Conservation (phyloP, 2,113 vertebrate species). For the Hipposideros armiger region DNA sequence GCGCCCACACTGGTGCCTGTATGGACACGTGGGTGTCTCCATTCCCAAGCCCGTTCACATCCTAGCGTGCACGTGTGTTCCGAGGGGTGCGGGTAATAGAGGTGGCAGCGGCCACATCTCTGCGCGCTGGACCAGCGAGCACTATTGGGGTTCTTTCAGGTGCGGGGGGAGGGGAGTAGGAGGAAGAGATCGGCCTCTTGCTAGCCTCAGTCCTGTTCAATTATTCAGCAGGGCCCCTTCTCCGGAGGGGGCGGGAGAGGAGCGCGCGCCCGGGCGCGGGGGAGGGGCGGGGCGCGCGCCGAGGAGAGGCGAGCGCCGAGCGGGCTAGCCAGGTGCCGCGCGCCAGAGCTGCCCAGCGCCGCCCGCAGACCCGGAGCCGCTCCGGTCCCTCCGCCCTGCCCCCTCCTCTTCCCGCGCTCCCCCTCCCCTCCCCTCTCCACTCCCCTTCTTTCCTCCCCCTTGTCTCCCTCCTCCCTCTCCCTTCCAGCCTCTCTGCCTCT, state of each 20-base stretch:
- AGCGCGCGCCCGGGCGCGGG: conserved; percentile 53
- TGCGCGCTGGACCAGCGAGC: conserved; percentile 41
- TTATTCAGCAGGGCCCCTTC: conserved; percentile 81
- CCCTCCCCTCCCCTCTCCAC: not conserved
- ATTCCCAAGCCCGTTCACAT: not conserved
- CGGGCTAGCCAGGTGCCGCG: conserved; percentile 74
- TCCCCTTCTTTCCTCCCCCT: not conserved
- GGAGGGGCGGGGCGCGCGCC: conserved; percentile 58
- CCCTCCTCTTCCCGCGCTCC: conserved; percentile 32
- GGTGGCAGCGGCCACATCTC: conserved; percentile 47
- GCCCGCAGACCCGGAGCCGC: conserved; percentile 79
- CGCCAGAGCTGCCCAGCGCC: conserved; percentile 82
- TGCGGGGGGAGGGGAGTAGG: not conserved
- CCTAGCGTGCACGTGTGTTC: conserved; percentile 66
- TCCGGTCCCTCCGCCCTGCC: conserved; percentile 71
- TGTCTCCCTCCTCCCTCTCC: conserved; percentile 47
- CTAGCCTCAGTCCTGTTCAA: conserved; percentile 73
- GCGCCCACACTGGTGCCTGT: not conserved
- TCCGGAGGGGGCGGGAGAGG: conserved; percentile 27
- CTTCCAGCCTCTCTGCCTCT: conserved; percentile 75
- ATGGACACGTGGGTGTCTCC: conserved; percentile 64
- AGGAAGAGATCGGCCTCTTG: conserved; percentile 48
- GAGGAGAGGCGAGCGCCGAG: conserved; percentile 63
- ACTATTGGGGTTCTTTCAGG: conserved; percentile 57
- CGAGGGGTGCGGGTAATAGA: conserved; percentile 39